Evolutionary conservation across 2,888 invertebrate species (phyloP).

Genomic region (Sarcophaga subvicina): DNA sequence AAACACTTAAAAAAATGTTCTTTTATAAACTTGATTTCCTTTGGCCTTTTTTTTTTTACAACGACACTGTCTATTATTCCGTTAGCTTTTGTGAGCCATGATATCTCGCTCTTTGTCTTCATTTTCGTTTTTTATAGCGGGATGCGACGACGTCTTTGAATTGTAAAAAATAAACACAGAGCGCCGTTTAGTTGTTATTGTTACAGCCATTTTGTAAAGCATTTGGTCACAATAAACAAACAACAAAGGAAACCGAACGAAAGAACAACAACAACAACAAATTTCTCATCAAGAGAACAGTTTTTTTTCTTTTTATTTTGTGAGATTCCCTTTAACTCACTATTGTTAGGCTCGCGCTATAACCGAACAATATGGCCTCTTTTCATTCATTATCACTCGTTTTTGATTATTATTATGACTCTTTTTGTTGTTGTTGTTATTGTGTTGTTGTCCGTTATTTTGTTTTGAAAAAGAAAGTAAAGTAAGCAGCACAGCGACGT

Average conservation of each 20-base stretch:
- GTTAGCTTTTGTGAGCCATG: background rate
- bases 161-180: background rate
- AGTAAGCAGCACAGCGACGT: background rate
- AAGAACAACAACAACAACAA: background rate
- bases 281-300: too few species aligned
- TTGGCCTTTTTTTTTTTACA: background rate
- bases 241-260: background rate
- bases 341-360: background rate
- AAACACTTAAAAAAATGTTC: background rate
- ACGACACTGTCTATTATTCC: background rate
- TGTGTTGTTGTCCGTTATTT: background rate
- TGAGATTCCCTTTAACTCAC: too few species aligned
- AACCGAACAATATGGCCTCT: slow-evolving; percentile 4
- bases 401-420: background rate
- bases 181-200: background rate
- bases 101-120: background rate
- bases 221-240: slow-evolving; percentile 14
- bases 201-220: slow-evolving; percentile 5
- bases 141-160: background rate
- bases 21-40: background rate
- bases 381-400: background rate
- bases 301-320: too few species aligned
- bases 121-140: background rate
- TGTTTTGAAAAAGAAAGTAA: background rate
- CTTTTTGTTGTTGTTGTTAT: background rate